Conservation (phyloP, 2,888 invertebrate genomes). For the Pyralis farinalis region DNA sequence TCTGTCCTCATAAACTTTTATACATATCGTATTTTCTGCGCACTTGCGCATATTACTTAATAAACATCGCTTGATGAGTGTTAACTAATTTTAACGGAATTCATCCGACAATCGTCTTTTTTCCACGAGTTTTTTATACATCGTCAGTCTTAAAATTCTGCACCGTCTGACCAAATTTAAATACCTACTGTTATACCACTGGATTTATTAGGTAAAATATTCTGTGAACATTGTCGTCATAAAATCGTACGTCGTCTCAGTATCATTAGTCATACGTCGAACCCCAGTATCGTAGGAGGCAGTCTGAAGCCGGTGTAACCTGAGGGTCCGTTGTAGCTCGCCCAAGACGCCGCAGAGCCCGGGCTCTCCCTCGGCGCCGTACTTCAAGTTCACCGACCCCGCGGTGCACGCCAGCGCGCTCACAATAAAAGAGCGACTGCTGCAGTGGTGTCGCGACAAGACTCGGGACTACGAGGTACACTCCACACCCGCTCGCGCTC, state of each 20-base stretch:
- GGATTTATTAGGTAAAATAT: too few relatives aligned
- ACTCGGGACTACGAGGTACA: constrained; percentile 98
- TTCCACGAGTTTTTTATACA: too few relatives aligned
- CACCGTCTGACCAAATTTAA: too few relatives aligned
- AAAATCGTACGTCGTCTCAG: background rate
- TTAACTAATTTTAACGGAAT: too few relatives aligned
- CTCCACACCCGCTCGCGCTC: constrained; percentile 30
- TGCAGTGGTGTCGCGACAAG: constrained; percentile 98
- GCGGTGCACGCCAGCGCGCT: constrained; percentile 94
- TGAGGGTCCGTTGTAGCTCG: constrained; percentile 83
- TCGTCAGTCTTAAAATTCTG: too few relatives aligned
- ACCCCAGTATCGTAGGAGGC: constrained; percentile 14
- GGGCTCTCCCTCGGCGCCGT: constrained; percentile 85
- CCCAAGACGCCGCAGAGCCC: constrained; percentile 85
- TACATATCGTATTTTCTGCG: too few relatives aligned
- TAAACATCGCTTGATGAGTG: too few relatives aligned
- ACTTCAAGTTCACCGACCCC: constrained; percentile 95
- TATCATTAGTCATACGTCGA: background rate
- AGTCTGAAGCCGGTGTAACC: constrained; percentile 51
- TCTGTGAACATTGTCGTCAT: too few relatives aligned
- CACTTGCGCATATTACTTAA: too few relatives aligned
- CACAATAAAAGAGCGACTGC: constrained; percentile 97
- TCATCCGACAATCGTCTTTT: too few relatives aligned
- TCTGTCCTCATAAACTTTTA: too few relatives aligned
- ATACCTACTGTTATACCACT: too few relatives aligned